Base-by-base conservation (phyloP, 2,113 vertebrate species). In the Sus scrofa region DNA sequence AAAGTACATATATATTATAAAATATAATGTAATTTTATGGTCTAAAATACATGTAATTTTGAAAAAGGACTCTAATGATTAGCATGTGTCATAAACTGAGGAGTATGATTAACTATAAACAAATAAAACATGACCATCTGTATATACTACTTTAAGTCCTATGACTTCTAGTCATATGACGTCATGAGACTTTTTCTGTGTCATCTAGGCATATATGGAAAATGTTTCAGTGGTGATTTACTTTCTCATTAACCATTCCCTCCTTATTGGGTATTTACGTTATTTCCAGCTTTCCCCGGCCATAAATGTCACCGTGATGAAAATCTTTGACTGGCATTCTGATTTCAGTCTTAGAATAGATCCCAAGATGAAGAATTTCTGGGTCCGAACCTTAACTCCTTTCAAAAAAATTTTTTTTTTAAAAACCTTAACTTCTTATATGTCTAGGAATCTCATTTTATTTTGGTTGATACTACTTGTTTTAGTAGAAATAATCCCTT, bases 221-320 rank as follows among this genome's bases (percentile, higher is more conserved):
- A 62, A 74, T 70, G 58, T 92, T 73, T 83, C 50, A 88, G 62
- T 92, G 20, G 34, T 9, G 32, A 77, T n/a, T 93, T 86, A 92
- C 34, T 93, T 13, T 86, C 26, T 63, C 34, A 92, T 68, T 85
- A 87, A 39, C 81, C 26, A 84, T 78, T 94, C 22, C 26, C 16
- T 92, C 15, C 34, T 81, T 93, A 52, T 65, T 89, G 67, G 37
- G 54, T 91, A 89, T 91, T 91, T 93, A 88, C 58, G 24, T 86
- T 63, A 78, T 98, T 89, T 95, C 50, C 7, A 68, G 60, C 78
- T 91, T 95, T 71, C 77, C 14, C 37, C 50, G 75, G 52, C 63
- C 26, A 44, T 65, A 81, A 93, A 74, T 82, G 74, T 94, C 50
- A 67, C n/a, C 8, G 1, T 74, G 68, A 82, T 86, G 30, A 86